Conservation (phyloP, 2,113 vertebrate genomes). For the Chaenocephalus aceratus region DNA sequence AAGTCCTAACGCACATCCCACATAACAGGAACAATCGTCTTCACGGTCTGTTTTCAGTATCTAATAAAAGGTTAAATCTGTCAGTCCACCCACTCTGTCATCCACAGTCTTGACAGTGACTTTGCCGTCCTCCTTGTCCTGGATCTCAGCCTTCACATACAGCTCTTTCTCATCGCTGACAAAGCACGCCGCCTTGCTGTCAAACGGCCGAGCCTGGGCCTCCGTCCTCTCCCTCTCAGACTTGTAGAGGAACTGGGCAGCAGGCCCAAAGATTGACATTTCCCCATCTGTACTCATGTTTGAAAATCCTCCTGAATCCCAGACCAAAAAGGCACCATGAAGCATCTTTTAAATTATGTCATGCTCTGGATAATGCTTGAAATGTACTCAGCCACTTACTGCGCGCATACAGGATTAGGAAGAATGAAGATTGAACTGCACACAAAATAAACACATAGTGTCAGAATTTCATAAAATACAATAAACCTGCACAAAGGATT, state of each 20-base stretch:
- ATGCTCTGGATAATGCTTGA: background rate
- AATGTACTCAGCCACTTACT: slow-evolving; percentile 25
- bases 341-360: background rate
- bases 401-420: background rate
- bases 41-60: background rate
- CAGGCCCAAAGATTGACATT: slow-evolving; percentile 85
- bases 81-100: slow-evolving; percentile 78
- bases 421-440: background rate
- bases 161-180: slow-evolving; percentile 83
- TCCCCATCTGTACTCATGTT: slow-evolving; percentile 74
- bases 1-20: background rate
- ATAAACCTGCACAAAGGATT: background rate
- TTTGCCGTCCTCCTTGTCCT: slow-evolving; percentile 75
- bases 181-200: slow-evolving; percentile 87
- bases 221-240: slow-evolving; percentile 84
- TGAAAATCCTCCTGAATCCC: slow-evolving; percentile 3
- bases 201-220: slow-evolving; percentile 86
- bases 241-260: slow-evolving; percentile 84
- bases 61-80: slow-evolving; percentile 16
- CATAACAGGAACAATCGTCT: background rate
- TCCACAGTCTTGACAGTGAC: slow-evolving; percentile 86
- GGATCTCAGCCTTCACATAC: slow-evolving; percentile 86
- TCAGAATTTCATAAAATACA: background rate
- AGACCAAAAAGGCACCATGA: background rate
- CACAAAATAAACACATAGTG: background rate